A percentile compares a stretch with the other conserved stretches of the same genome.
Conservation (phyloP, 2,888 invertebrate genomes). For the Carcina quercana region DNA sequence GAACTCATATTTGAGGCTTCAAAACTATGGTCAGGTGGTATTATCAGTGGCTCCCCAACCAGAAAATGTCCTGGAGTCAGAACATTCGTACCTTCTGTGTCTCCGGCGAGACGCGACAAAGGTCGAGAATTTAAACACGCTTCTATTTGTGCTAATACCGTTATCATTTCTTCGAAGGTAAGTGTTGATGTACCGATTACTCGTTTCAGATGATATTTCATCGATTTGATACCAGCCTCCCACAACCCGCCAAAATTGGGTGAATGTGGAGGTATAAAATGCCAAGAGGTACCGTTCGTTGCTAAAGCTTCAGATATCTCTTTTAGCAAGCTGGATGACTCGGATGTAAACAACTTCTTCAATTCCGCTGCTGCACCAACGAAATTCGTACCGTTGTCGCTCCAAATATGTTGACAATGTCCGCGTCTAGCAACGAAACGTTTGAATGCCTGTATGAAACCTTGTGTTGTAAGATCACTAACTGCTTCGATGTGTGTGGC, state of each 20-base stretch:
- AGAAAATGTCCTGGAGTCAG: background rate
- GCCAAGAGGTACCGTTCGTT: constrained; percentile 2
- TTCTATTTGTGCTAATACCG: background rate
- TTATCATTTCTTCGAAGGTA: background rate
- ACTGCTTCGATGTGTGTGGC: constrained; percentile 13
- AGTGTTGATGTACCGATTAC: background rate
- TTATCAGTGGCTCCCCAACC: constrained; percentile 4
- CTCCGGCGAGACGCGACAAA: background rate
- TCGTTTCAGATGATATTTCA: background rate
- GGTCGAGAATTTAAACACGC: background rate
- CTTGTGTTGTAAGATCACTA: constrained; percentile 8
- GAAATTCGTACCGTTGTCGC: background rate
- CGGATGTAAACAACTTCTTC: background rate
- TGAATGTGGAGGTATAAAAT: background rate
- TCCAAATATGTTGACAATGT: background rate
- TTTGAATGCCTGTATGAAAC: constrained; percentile 4
- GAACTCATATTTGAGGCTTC: constrained; percentile 6
- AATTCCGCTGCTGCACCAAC: background rate
- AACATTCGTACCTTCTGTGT: background rate
- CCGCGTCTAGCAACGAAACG: background rate
- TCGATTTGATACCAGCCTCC: background rate
- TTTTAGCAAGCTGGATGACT: background rate
- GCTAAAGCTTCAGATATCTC: constrained; percentile 1
- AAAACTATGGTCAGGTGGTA: constrained; percentile 12
- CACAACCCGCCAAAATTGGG: background rate